These are phyloP conservation scores for Acrossocheilus fasciatus DNA, from an alignment of 2,797 vertebrate genomes.

Conservation along the genomic window DNA sequence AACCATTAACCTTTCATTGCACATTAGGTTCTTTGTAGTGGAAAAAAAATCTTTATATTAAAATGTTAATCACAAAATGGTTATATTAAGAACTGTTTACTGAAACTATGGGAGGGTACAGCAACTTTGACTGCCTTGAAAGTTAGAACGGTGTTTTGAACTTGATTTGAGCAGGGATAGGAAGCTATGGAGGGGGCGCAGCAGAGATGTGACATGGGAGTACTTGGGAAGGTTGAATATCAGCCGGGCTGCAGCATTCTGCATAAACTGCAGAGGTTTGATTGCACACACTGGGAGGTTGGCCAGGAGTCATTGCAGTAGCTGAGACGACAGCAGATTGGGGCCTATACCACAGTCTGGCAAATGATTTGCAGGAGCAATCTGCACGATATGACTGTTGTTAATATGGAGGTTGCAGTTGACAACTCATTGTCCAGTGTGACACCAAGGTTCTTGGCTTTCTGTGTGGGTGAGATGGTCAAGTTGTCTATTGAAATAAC, in stretches of 20 bases:
- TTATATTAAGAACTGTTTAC: neutral
- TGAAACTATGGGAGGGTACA: neutral
- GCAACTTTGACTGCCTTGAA: neutral
- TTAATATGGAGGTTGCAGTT: neutral
- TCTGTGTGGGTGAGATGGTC: slow-evolving; percentile 11
- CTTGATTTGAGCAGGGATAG: slow-evolving; percentile 14
- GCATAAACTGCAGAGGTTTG: slow-evolving; percentile 1
- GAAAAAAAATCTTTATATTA: neutral
- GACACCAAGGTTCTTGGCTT: neutral
- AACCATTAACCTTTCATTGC: neutral
- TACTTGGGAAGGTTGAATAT: slow-evolving; percentile 3
- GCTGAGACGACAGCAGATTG: neutral
- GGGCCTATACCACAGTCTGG: neutral
- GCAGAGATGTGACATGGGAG: neutral
- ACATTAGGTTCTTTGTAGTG: neutral
- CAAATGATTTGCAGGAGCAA: neutral
- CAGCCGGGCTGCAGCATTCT: neutral
- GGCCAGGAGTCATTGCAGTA: neutral
- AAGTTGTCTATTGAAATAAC: neutral
- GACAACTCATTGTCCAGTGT: slow-evolving; percentile 13
- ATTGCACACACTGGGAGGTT: neutral
- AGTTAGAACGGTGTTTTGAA: neutral
- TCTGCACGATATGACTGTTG: neutral
- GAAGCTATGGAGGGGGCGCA: neutral
- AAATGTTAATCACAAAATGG: neutral